Conservation (phyloP, 2,888 invertebrate genomes). For the Ennomos fuscantarius region DNA sequence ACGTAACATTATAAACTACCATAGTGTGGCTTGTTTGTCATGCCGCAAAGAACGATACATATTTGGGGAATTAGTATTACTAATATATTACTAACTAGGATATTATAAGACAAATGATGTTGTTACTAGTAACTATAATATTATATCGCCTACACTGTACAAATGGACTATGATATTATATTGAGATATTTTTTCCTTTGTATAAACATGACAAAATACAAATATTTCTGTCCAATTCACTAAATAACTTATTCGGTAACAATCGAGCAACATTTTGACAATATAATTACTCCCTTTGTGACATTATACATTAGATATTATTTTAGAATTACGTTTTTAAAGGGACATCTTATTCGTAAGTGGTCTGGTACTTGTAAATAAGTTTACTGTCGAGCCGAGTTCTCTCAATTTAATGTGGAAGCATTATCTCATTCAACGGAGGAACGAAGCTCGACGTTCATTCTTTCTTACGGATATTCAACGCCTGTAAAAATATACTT, state of each 20-base stretch:
- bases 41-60: conserved; percentile 70
- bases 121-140: conserved; percentile 69
- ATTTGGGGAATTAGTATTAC: conserved; percentile 74
- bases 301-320: conserved; percentile 65
- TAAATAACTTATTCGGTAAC: conserved; percentile 81
- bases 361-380: conserved; percentile 67
- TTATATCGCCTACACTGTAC: conserved; percentile 78
- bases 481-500: conserved; percentile 73
- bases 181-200: conserved; percentile 80
- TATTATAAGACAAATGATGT: conserved; percentile 68
- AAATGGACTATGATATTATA: conserved; percentile 81
- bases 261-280: conserved; percentile 77
- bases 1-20: conserved; percentile 56
- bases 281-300: conserved; percentile 78
- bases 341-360: conserved; percentile 63
- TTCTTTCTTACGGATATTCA: conserved; percentile 58
- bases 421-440: conserved; percentile 35
- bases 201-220: conserved; percentile 85
- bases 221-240: conserved; percentile 75
- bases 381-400: conserved; percentile 39
- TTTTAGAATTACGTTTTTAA: conserved; percentile 46
- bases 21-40: conserved; percentile 69
- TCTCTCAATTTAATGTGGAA: conserved; percentile 20
- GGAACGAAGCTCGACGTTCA: conserved; percentile 52
- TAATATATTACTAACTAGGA: conserved; percentile 78